A percentile compares a stretch with the other conserved stretches of the same genome.
Evolutionary conservation across 2,113 vertebrate genomes (phyloP).

Genomic region (Xenopus laevis): DNA sequence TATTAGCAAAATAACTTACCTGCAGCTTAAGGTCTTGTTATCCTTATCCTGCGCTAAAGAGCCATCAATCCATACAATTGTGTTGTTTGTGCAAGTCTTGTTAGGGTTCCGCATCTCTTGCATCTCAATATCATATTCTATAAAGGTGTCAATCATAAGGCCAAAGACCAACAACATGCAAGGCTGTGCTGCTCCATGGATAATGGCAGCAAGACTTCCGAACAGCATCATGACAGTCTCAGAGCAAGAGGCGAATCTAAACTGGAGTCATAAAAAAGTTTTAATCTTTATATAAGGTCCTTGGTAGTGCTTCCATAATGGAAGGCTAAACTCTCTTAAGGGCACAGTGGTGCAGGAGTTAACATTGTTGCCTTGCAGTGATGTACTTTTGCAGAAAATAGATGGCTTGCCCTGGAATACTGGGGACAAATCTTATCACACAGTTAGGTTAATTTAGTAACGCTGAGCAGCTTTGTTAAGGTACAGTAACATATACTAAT

Average conservation of each 20-base stretch:
- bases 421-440: too few species aligned
- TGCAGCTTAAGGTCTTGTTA: constrained; percentile 68
- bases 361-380: too few species aligned
- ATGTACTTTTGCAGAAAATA: too few species aligned
- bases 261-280: constrained; percentile 64
- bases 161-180: constrained; percentile 86
- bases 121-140: constrained; percentile 87
- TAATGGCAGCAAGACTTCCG: constrained; percentile 78
- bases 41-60: constrained; percentile 60
- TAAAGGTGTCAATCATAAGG: constrained; percentile 89
- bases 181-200: constrained; percentile 86
- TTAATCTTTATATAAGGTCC: too few species aligned
- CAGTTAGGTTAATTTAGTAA: too few species aligned
- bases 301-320: too few species aligned
- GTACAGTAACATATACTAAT: too few species aligned
- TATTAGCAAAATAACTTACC: constrained; percentile 61
- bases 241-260: constrained; percentile 77
- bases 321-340: too few species aligned
- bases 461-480: too few species aligned
- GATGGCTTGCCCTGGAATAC: too few species aligned
- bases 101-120: constrained; percentile 76
- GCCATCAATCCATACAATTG: constrained; percentile 73
- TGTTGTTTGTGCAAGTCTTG: constrained; percentile 87
- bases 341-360: too few species aligned
- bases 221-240: constrained; percentile 81